These are phyloP conservation scores for Psammodynastes pulverulentus DNA, from an alignment of 2,113 vertebrate species.

Conservation along the genomic window DNA sequence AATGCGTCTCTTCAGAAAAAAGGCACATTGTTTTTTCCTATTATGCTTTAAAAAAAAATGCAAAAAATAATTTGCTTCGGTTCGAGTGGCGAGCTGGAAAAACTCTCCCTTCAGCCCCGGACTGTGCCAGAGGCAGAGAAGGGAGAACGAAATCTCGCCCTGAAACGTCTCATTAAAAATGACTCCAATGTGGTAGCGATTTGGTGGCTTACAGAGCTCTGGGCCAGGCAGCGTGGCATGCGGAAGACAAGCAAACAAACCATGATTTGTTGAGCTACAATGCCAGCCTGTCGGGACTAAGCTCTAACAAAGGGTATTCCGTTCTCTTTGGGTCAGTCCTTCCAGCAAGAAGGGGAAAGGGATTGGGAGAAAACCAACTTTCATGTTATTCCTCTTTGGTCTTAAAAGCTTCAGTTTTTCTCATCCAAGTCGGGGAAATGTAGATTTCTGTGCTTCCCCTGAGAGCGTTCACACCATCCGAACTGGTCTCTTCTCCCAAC, in stretches of 20 bases:
- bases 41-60: neutral
- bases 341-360: neutral
- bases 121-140: constrained; percentile 10
- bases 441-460: neutral
- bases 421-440: neutral
- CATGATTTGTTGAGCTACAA: neutral
- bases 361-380: neutral
- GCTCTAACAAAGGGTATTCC: neutral
- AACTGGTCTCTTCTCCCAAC: neutral
- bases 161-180: neutral
- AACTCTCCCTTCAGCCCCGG: neutral
- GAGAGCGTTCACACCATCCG: neutral
- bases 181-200: neutral
- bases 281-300: neutral
- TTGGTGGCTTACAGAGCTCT: neutral
- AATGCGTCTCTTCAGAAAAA: neutral
- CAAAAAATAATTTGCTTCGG: neutral
- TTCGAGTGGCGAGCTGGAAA: neutral
- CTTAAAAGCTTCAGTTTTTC: neutral
- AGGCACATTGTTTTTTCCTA: neutral
- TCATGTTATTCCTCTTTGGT: neutral
- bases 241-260: neutral
- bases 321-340: neutral
- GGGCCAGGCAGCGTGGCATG: neutral
- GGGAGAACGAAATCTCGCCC: neutral